Evolutionary conservation across 2,888 invertebrate genomes (phyloP), one percentile per base, ranked within the genome.

Genomic region (Dichetophora obliterata): DNA sequence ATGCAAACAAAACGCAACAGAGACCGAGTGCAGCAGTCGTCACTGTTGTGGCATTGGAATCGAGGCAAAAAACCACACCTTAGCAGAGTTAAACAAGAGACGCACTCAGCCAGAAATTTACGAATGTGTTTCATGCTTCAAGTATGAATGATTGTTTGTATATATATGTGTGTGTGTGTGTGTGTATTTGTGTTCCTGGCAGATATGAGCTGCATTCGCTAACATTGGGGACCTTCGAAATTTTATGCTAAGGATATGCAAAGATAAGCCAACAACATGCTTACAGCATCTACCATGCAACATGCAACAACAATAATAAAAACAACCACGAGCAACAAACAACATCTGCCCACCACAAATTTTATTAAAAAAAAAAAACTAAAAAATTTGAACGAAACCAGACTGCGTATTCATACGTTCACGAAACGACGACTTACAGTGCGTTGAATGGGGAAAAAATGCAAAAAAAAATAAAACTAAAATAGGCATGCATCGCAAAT

Each of bases 161-260:
- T 27, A 5, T 22, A 52, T 27, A 9, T 19, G 50, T 50, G 14
- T 24, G 57, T 14, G 54, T 0, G 22, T n/a, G 66, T 11, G 66
- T 19, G 66, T 22, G 48, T 4, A 24, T 19, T 11, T 11, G 19
- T 16, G 66, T 19, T 11, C 34, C 11, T 31, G 37, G 19, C 31
- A 34, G 65, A 19, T 19, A 34, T 31, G 61, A 65, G 22, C 50
- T 27, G 27, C 50, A 34, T 65, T 34, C 65, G n/a, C 9, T 22
- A n/a, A 68, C 54, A 8, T 27, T 16, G 48, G 70, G 31, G n/a
- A 61, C 59, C 43, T 73, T 19, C 61, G 43, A 37, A 65, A 74
- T 85, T 84, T 84, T 84, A 85, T 86, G 85, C 84, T 84, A 85
- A 85, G 85, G 84, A 84, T 86, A 86, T 86, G 85, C 84, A 84